Conservation (phyloP, 2,113 vertebrate genomes). For the Leuciscus idus region DNA sequence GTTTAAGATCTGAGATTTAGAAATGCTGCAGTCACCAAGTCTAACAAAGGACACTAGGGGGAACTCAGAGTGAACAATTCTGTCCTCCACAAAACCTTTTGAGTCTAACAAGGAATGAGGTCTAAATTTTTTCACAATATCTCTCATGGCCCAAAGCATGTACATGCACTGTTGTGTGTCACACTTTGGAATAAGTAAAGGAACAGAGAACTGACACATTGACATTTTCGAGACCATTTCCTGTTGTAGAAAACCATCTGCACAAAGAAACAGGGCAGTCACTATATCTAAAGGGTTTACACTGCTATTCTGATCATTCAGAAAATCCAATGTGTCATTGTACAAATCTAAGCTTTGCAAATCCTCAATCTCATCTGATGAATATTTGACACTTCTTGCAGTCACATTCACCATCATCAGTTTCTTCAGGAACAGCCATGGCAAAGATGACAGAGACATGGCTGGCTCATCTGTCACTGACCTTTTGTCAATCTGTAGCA, state of each 20-base stretch:
- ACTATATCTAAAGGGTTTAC: conserved; percentile 77
- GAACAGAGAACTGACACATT: conserved; percentile 79
- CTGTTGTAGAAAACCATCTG: conserved; percentile 74
- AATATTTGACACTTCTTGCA: conserved; percentile 59
- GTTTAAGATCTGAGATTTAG: conserved; percentile 81
- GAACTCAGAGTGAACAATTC: conserved; percentile 64
- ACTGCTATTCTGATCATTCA: neutral
- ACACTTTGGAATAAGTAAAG: conserved; percentile 75
- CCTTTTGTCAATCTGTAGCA: conserved; percentile 62
- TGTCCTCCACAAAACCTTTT: conserved; percentile 62
- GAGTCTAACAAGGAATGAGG: conserved; percentile 58
- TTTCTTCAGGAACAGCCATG: conserved; percentile 68
- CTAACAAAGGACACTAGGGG: conserved; percentile 79
- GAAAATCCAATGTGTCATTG: conserved; percentile 1
- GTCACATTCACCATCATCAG: conserved; percentile 72
- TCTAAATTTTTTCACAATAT: conserved; percentile 70
- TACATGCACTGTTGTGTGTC: conserved; percentile 68
- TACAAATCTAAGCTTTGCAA: neutral
- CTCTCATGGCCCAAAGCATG: conserved; percentile 77
- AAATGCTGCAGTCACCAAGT: conserved; percentile 74
- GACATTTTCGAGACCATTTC: conserved; percentile 78
- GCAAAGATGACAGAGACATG: conserved; percentile 54
- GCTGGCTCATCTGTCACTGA: conserved; percentile 59
- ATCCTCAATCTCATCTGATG: conserved; percentile 20
- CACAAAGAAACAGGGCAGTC: conserved; percentile 76